phyloP scores from a whole-genome alignment of 2,797 vertebrate genomes.

The Petrocephalus schoutedeni region DNA sequence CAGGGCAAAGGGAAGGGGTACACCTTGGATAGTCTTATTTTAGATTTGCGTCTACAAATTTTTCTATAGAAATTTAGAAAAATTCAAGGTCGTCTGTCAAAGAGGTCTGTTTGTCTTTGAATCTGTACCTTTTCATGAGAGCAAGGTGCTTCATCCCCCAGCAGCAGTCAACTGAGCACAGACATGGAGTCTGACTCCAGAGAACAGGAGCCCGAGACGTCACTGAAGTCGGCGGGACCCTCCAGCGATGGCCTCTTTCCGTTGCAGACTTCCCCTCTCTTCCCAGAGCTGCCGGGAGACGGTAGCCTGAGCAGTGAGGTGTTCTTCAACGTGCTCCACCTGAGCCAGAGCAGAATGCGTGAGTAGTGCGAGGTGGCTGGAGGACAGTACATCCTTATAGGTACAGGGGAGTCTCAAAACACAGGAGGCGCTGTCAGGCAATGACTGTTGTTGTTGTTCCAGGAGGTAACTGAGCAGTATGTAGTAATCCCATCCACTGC shows the following conservation, averaged over 20 bases:
- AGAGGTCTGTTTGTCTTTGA: background rate
- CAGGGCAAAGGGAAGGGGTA: background rate
- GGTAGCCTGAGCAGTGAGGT: slow-evolving; percentile 62
- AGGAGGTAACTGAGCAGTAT: background rate
- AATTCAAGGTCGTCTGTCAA: background rate
- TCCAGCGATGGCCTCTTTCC: slow-evolving; percentile 60
- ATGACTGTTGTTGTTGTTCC: background rate
- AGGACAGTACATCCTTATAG: background rate
- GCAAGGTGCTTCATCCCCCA: slow-evolving; percentile 14
- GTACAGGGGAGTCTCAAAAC: background rate
- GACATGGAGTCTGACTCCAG: slow-evolving; percentile 42
- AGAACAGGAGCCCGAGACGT: slow-evolving; percentile 53
- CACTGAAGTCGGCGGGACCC: slow-evolving; percentile 58
- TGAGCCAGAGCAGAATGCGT: slow-evolving; percentile 59
- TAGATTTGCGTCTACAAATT: background rate
- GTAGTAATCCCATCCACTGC: background rate
- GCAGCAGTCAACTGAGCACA: slow-evolving; percentile 46
- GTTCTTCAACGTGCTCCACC: slow-evolving; percentile 64
- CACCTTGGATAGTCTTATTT: background rate
- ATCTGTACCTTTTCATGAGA: background rate
- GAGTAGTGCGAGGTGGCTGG: slow-evolving; percentile 27
- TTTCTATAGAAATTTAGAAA: background rate
- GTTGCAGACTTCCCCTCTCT: slow-evolving; percentile 53
- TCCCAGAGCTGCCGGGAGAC: slow-evolving; percentile 42
- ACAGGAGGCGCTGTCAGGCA: background rate